Evolutionary conservation across 2,113 vertebrate genomes (phyloP).

Genomic region (Cepphus grylle): DNA sequence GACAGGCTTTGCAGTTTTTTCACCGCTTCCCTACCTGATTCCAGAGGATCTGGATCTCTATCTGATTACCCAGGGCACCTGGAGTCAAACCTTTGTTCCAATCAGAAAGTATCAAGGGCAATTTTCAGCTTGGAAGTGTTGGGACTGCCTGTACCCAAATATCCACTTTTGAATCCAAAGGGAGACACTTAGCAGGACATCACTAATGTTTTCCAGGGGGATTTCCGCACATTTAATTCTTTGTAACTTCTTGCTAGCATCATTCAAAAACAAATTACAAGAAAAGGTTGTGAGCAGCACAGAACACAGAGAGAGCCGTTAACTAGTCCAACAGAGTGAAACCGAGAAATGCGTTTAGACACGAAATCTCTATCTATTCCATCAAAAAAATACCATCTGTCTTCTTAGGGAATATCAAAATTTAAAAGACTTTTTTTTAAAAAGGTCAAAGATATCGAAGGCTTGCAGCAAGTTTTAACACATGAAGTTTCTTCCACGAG

Average conservation of each 20-base stretch:
- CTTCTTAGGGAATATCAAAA: slow-evolving; percentile 70
- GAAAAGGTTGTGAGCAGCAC: background rate
- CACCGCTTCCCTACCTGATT: background rate
- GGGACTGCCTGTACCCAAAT: background rate
- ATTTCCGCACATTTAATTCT: background rate
- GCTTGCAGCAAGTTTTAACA: slow-evolving; percentile 56
- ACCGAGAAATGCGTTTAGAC: slow-evolving; percentile 51
- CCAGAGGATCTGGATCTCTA: background rate
- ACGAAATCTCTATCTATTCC: slow-evolving; percentile 73
- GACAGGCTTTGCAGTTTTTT: background rate
- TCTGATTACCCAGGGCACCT: background rate
- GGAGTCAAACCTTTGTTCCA: background rate
- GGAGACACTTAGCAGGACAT: background rate
- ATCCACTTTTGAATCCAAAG: background rate
- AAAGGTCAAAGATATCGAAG: slow-evolving; percentile 76
- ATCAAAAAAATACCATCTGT: slow-evolving; percentile 71
- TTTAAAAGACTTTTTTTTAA: slow-evolving; percentile 40
- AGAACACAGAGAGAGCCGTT: background rate
- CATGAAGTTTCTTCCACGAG: slow-evolving; percentile 48
- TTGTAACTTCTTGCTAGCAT: background rate
- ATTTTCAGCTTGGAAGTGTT: background rate
- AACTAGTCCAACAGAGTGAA: slow-evolving; percentile 4
- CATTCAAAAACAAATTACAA: background rate
- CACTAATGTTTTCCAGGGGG: background rate
- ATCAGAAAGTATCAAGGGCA: background rate